Conservation (phyloP, 2,888 invertebrate species). For the Notodonta dromedarius region DNA sequence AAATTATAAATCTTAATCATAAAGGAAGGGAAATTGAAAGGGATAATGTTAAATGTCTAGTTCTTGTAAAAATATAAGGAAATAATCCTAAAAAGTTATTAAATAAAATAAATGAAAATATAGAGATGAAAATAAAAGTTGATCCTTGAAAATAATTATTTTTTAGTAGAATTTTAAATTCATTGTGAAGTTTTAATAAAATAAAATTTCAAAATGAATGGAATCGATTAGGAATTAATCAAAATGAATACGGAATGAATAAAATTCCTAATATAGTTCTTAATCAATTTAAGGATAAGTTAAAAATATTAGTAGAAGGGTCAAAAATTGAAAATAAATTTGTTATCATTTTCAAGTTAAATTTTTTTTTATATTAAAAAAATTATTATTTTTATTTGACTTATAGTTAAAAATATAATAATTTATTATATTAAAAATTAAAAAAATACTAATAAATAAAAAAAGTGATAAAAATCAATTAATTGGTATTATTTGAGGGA, state of each 20-base stretch:
- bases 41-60: conserved; percentile 86
- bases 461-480: conserved; percentile 79
- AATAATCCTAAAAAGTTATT: conserved; percentile 89
- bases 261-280: conserved; percentile 80
- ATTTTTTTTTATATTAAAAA: conserved; percentile 50
- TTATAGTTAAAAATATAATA: conserved; percentile 71
- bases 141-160: conserved; percentile 73
- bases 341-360: conserved; percentile 86
- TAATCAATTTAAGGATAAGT: conserved; percentile 84
- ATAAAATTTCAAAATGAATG: conserved; percentile 78
- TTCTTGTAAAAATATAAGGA: conserved; percentile 88
- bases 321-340: conserved; percentile 89
- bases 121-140: conserved; percentile 82
- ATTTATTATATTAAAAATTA: conserved; percentile 81
- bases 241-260: conserved; percentile 80
- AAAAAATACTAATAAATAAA: conserved; percentile 66
- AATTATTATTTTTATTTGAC: conserved; percentile 49
- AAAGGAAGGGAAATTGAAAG: conserved; percentile 85
- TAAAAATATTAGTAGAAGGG: conserved; percentile 80
- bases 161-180: conserved; percentile 84
- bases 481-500: conserved; percentile 88
- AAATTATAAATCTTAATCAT: conserved; percentile 87
- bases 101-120: conserved; percentile 85
- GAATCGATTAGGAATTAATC: conserved; percentile 82
- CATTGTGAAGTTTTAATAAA: conserved; percentile 73